Percentiles rank a stretch among this genome's conserved stretches.
These are phyloP conservation scores for Taxidea taxus DNA, from an alignment of 2,113 vertebrate species.

Conservation along the genomic window DNA sequence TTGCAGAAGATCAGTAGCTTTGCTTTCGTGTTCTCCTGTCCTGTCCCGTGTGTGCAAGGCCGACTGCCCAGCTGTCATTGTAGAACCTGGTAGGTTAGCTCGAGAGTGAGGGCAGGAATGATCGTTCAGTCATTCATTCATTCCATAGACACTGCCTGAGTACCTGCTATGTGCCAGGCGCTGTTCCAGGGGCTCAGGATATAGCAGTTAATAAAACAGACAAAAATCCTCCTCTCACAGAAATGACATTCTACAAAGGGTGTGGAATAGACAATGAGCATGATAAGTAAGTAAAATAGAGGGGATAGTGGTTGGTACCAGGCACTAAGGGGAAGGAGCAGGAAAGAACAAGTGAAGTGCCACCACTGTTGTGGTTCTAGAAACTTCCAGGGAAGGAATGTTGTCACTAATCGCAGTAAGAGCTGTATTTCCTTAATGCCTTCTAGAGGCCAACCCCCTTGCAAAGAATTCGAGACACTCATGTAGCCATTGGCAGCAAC, in stretches of 20 bases:
- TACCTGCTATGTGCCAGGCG: neutral
- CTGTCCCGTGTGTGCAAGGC: fast-evolving
- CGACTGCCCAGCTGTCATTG: neutral
- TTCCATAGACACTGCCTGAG: neutral
- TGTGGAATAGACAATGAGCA: neutral
- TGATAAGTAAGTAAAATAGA: neutral
- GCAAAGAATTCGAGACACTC: neutral
- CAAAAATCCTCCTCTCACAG: neutral
- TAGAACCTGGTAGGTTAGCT: neutral
- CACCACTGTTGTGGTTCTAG: neutral
- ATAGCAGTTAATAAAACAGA: neutral
- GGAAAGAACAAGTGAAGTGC: neutral
- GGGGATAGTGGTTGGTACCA: neutral
- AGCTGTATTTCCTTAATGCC: neutral
- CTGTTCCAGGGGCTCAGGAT: neutral
- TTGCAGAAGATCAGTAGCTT: neutral
- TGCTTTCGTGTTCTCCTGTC: neutral
- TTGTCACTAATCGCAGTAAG: neutral
- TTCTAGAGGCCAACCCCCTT: neutral
- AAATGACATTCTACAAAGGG: neutral
- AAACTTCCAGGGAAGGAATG: neutral
- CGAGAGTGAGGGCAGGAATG: neutral
- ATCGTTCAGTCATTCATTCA: neutral
- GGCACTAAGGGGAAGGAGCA: neutral
- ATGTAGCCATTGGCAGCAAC: neutral